These are phyloP conservation scores for Leptopilina clavipes DNA, from an alignment of 1,140 invertebrate species.

Conservation along the genomic window DNA sequence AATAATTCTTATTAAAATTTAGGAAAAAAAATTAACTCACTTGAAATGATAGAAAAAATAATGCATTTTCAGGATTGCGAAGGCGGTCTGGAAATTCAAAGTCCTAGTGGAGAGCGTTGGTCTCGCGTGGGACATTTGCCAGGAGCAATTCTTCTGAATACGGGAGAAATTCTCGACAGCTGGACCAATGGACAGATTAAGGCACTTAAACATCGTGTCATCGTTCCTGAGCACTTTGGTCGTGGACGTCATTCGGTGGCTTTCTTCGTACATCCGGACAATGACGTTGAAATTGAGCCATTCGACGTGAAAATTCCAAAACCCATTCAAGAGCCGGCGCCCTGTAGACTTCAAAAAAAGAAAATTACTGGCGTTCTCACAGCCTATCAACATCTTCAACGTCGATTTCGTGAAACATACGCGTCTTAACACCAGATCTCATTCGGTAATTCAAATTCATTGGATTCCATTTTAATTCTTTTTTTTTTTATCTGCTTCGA, in stretches of 20 bases:
- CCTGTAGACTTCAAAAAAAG: constrained; percentile 71
- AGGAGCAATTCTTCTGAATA: constrained; percentile 85
- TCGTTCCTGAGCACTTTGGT: constrained; percentile 80
- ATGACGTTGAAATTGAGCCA: constrained; percentile 76
- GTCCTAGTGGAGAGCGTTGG: constrained; percentile 80
- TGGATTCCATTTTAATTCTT: no score
- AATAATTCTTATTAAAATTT: constrained; percentile 8
- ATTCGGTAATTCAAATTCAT: background rate
- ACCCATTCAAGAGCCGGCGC: constrained; percentile 63
- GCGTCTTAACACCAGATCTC: constrained; percentile 64
- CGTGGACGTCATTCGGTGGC: constrained; percentile 82
- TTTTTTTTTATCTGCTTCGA: background rate
- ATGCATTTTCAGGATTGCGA: constrained; percentile 78
- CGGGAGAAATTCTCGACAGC: constrained; percentile 84
- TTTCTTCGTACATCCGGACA: constrained; percentile 86
- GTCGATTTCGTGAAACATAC: constrained; percentile 81
- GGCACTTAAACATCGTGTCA: constrained; percentile 84
- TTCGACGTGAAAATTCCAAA: constrained; percentile 74
- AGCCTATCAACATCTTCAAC: constrained; percentile 82
- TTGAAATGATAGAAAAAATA: background rate
- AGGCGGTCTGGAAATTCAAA: constrained; percentile 79
- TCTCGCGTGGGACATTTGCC: constrained; percentile 84
- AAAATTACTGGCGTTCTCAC: constrained; percentile 78
- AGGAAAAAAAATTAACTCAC: background rate
- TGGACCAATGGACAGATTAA: constrained; percentile 84